phyloP scores from a whole-genome alignment of 2,113 vertebrate genomes.

The Pimephales promelas region DNA sequence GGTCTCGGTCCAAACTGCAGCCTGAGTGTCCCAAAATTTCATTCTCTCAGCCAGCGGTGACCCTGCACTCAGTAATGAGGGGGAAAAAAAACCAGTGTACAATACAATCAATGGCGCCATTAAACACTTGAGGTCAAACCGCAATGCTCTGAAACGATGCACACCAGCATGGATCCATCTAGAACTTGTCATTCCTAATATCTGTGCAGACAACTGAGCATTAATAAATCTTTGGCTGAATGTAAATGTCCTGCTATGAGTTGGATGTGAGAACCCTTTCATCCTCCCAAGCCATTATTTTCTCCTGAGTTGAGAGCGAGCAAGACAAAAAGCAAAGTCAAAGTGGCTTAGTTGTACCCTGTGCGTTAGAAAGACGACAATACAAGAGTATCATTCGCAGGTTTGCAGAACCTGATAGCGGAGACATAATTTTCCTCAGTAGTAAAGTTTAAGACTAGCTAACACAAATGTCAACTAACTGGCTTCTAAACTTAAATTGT shows the following conservation, averaged over 20 bases:
- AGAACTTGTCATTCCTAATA: neutral
- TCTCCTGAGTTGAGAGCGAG: slow-evolving; percentile 46
- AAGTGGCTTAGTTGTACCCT: slow-evolving; percentile 41
- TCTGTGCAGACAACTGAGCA: neutral
- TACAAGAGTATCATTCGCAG: neutral
- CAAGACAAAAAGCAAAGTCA: slow-evolving; percentile 13
- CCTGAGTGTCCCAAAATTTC: slow-evolving; percentile 11
- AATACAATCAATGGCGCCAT: slow-evolving; percentile 51
- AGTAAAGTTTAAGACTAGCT: neutral
- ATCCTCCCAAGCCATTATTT: slow-evolving; percentile 30
- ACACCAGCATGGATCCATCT: neutral
- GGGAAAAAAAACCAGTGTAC: slow-evolving; percentile 35
- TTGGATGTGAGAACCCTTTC: slow-evolving; percentile 2
- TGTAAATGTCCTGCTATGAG: slow-evolving; percentile 36
- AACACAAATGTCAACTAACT: neutral
- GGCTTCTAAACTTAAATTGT: neutral
- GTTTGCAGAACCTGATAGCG: slow-evolving; percentile 7
- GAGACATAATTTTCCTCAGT: slow-evolving; percentile 1
- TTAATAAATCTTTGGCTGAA: slow-evolving; percentile 53
- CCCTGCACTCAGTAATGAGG: slow-evolving; percentile 40
- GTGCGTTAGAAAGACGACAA: slow-evolving; percentile 17
- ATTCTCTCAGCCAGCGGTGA: neutral
- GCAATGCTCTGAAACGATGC: slow-evolving; percentile 11
- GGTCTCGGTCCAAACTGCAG: slow-evolving; percentile 49
- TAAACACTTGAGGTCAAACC: slow-evolving; percentile 32